Percentiles rank a stretch among this genome's conserved stretches.
Evolutionary conservation across 1,140 invertebrate species (phyloP).

Genomic region (Tetraneura akinire): DNA sequence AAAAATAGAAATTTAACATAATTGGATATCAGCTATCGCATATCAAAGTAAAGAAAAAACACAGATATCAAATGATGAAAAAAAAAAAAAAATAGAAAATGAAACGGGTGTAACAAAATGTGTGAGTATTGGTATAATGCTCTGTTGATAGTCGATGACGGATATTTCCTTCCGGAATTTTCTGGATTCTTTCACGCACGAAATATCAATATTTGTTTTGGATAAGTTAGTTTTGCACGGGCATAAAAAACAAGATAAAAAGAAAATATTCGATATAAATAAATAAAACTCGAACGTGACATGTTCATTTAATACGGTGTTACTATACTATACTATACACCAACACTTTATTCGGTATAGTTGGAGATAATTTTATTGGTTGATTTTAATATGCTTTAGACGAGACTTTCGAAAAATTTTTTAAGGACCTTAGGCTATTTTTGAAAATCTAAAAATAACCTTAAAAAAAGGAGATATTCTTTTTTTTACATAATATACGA

Average conservation of each 20-base stretch:
- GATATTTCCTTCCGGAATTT: slow-evolving; percentile 25
- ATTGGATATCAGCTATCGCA: not conserved
- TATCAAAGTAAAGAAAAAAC: not conserved
- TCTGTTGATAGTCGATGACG: slow-evolving; percentile 21
- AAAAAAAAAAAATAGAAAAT: not conserved
- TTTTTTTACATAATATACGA: too few species aligned
- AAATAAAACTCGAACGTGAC: slow-evolving; percentile 37
- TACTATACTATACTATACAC: not conserved
- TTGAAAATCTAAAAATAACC: too few species aligned
- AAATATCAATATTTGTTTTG: slow-evolving; percentile 48
- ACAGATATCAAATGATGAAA: not conserved
- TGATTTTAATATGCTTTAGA: not conserved
- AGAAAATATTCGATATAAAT: not conserved
- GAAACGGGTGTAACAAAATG: not conserved
- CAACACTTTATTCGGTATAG: not conserved
- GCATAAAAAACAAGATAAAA: not conserved
- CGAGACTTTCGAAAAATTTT: too few species aligned
- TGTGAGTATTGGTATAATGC: too few species aligned
- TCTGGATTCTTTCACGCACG: not conserved
- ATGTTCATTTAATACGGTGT: slow-evolving; percentile 5
- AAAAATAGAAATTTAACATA: not conserved
- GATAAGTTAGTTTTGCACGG: slow-evolving; percentile 8
- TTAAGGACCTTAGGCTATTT: too few species aligned
- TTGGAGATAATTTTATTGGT: not conserved
- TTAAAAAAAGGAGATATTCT: too few species aligned